phyloP scores from a whole-genome alignment of 2,888 invertebrate species.

The Papilio demoleus region DNA sequence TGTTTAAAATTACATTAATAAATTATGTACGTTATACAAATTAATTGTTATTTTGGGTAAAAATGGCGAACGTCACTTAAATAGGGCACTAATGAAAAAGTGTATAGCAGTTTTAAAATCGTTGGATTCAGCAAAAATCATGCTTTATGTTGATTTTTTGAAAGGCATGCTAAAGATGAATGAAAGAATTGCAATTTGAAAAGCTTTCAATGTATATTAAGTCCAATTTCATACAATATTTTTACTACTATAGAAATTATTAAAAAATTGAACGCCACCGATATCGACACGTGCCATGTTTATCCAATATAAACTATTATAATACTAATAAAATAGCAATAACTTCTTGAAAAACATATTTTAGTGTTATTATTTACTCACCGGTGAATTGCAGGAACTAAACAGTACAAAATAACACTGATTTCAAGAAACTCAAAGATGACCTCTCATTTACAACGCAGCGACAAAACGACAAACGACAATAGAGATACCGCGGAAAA shows the following conservation, averaged over 20 bases:
- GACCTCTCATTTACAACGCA: slow-evolving; percentile 45
- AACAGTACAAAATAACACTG: slow-evolving; percentile 40
- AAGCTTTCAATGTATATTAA: background rate
- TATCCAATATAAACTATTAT: slow-evolving; percentile 20
- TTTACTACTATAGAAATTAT: background rate
- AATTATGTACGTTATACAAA: background rate
- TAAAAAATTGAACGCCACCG: slow-evolving; percentile 19
- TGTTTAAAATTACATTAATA: background rate
- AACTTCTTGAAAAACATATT: background rate
- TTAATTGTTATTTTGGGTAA: slow-evolving; percentile 6
- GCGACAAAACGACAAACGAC: slow-evolving; percentile 42
- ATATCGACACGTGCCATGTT: slow-evolving; percentile 48
- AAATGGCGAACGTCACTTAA: slow-evolving; percentile 18
- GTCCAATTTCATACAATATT: background rate
- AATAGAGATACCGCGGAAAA: slow-evolving; percentile 58
- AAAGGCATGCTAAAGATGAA: background rate
- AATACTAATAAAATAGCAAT: slow-evolving; percentile 1
- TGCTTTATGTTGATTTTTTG: background rate
- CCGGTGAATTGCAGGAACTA: slow-evolving; percentile 39
- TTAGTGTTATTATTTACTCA: slow-evolving; percentile 43
- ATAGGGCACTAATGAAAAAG: background rate
- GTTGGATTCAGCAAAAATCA: background rate
- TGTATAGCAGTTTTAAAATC: background rate
- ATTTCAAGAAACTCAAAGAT: slow-evolving; percentile 40
- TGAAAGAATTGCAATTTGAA: background rate